Conservation (phyloP, 2,888 invertebrate species). For the Sycophila texana region DNA sequence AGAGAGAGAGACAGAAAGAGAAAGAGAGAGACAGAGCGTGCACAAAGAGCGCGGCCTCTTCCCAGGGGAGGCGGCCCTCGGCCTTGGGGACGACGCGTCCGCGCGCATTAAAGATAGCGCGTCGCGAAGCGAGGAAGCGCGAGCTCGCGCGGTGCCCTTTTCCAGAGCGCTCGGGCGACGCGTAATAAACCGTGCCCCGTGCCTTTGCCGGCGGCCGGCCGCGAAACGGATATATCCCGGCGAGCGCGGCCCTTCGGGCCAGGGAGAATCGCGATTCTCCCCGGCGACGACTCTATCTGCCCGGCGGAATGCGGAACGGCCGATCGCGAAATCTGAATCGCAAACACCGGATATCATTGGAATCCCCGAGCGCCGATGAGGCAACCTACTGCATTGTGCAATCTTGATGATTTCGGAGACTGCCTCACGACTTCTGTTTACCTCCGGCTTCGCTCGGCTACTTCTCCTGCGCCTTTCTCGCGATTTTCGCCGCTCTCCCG, state of each 20-base stretch:
- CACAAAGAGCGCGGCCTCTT: not conserved
- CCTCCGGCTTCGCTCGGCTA: too few relatives aligned
- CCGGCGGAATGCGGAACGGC: conserved; percentile 38
- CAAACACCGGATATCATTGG: conserved; percentile 17
- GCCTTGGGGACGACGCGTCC: not conserved
- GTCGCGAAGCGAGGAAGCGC: conserved; percentile 1
- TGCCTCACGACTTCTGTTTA: conserved; percentile 19
- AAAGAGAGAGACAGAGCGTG: not conserved
- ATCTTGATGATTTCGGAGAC: conserved; percentile 17
- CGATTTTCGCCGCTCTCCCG: too few relatives aligned
- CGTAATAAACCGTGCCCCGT: conserved; percentile 8
- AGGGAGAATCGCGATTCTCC: conserved; percentile 48
- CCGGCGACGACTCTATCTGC: conserved; percentile 35
- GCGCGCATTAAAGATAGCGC: conserved; percentile 13
- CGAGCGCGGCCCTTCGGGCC: not conserved
- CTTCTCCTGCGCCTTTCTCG: too few relatives aligned
- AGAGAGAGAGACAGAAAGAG: not conserved
- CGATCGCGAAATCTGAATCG: conserved; percentile 14
- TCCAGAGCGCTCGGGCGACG: too few relatives aligned
- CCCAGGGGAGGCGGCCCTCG: not conserved
- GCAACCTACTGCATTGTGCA: conserved; percentile 30
- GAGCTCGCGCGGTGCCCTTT: conserved; percentile 16
- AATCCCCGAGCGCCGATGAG: conserved; percentile 10
- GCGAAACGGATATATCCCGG: not conserved
- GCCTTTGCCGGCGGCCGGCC: not conserved